phyloP scores from a whole-genome alignment of 2,113 vertebrate genomes.

The Halcyon malimbica region DNA sequence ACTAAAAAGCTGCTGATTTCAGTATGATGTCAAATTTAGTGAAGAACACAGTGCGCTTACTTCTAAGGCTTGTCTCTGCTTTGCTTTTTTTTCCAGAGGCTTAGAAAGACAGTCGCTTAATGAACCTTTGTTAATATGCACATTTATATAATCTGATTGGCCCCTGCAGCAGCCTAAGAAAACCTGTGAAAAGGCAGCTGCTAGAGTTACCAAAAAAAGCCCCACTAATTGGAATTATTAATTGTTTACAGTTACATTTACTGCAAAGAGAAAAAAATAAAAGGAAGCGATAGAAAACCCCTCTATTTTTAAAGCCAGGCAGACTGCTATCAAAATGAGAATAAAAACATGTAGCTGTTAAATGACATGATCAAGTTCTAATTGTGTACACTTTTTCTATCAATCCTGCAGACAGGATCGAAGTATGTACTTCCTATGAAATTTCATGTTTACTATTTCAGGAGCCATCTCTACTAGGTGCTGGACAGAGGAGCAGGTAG shows the following conservation, averaged over 20 bases:
- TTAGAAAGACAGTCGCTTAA: conserved; percentile 24
- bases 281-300: not conserved
- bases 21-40: not conserved
- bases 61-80: not conserved
- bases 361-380: not conserved
- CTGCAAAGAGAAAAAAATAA: not conserved
- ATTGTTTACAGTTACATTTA: conserved; percentile 31
- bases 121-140: conserved; percentile 67
- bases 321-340: not conserved
- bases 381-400: not conserved
- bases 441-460: not conserved
- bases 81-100: conserved; percentile 48
- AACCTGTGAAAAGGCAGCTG: conserved; percentile 52
- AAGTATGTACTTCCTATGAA: not conserved
- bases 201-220: not conserved
- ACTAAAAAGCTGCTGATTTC: conserved; percentile 33
- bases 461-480: not conserved
- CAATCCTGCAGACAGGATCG: not conserved
- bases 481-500: not conserved
- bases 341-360: not conserved
- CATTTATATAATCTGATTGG: conserved; percentile 57
- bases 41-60: not conserved
- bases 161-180: conserved; percentile 23
- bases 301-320: not conserved
- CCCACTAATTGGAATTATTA: conserved; percentile 25